phyloP scores from a whole-genome alignment of 2,113 vertebrate genomes.

The Ceyx cyanopectus region DNA sequence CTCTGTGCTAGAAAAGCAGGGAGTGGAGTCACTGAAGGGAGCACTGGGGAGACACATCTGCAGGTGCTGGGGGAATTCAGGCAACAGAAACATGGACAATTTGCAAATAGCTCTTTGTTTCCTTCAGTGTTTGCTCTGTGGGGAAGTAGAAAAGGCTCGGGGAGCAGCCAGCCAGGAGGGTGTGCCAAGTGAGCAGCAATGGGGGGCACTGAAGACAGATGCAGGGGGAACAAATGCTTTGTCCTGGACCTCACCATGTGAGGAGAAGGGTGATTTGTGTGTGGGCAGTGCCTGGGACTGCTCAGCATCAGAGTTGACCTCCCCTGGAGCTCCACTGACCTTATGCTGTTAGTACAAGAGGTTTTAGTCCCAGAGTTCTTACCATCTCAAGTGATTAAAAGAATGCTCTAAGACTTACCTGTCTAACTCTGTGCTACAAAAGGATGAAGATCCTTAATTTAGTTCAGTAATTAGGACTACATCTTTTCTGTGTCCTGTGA shows the following conservation, averaged over 20 bases:
- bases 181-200: background rate
- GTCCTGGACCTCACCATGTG: background rate
- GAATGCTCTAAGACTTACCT: background rate
- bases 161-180: background rate
- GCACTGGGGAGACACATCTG: background rate
- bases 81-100: background rate
- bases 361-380: background rate
- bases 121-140: background rate
- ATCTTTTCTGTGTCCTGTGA: background rate
- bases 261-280: background rate
- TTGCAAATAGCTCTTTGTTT: background rate
- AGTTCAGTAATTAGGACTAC: too few species aligned
- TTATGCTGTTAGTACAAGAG: background rate
- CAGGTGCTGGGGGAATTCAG: background rate
- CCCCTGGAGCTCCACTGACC: background rate
- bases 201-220: background rate
- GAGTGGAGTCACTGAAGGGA: background rate
- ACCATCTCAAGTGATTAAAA: background rate
- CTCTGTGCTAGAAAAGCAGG: background rate
- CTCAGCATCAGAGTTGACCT: background rate
- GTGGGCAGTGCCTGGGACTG: background rate
- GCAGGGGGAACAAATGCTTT: background rate
- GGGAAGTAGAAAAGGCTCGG: background rate
- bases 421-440: background rate
- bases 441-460: background rate